These are phyloP conservation scores for Empidonax traillii DNA, from an alignment of 2,113 vertebrate genomes.

Conservation along the genomic window DNA sequence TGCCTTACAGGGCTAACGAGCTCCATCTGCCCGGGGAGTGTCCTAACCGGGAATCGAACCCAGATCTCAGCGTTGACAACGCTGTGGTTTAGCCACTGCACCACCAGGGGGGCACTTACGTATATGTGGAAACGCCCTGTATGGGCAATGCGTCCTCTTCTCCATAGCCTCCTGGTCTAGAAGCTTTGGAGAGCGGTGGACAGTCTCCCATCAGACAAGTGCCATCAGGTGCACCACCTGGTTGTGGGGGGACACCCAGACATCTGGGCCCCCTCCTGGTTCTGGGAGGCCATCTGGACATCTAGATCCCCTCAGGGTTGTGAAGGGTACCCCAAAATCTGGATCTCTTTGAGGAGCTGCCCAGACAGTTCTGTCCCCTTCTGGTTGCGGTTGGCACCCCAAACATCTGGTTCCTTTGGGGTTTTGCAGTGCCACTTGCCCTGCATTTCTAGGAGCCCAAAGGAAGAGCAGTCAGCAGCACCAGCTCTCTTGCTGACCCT, in stretches of 20 bases:
- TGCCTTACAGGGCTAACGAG: no score
- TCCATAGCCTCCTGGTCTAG: neutral
- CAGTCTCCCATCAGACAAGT: neutral
- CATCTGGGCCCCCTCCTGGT: neutral
- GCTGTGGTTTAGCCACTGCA: no score
- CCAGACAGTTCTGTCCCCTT: neutral
- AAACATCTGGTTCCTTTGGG: neutral
- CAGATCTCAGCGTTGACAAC: no score
- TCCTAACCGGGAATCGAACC: no score
- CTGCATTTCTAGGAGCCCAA: neutral
- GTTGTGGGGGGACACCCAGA: neutral
- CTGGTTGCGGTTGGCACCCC: neutral
- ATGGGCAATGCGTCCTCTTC: neutral
- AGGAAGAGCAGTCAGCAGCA: neutral
- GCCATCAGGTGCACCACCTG: neutral
- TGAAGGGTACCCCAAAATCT: neutral
- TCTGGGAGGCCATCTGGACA: no score
- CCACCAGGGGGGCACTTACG: no score
- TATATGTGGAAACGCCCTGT: neutral
- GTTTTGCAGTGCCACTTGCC: neutral
- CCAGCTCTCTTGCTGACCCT: neutral
- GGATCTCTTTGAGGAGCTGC: neutral
- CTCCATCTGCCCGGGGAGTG: no score
- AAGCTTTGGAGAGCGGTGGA: neutral
- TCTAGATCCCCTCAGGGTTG: neutral